Evolutionary conservation across 2,797 vertebrate species (phyloP).

Genomic region (Lophotriccus pileatus): DNA sequence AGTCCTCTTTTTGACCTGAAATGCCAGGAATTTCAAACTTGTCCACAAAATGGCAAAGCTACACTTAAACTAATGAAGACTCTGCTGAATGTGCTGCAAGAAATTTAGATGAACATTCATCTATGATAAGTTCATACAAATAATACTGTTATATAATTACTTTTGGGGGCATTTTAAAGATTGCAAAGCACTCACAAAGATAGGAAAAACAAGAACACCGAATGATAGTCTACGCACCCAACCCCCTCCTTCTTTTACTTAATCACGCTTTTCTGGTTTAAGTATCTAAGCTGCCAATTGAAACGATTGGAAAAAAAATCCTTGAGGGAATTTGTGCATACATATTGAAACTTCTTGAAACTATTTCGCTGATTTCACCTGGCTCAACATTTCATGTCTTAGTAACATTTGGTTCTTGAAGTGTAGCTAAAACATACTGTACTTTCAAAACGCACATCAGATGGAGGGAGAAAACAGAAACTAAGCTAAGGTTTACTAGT

Average conservation of each 20-base stretch:
- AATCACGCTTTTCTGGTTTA: neutral
- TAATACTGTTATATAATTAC: neutral
- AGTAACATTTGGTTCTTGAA: neutral
- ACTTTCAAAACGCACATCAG: neutral
- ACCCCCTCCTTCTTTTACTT: neutral
- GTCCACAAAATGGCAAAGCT: neutral
- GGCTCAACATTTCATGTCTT: neutral
- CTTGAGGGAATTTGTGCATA: neutral
- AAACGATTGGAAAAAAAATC: neutral
- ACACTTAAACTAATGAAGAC: neutral
- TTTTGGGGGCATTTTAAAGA: neutral
- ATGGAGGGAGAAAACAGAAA: neutral
- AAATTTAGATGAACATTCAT: neutral
- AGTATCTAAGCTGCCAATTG: neutral
- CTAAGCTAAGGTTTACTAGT: neutral
- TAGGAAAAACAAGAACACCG: neutral
- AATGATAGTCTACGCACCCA: neutral
- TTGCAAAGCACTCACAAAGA: neutral
- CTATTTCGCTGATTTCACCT: neutral
- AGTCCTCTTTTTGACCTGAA: neutral
- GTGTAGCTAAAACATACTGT: neutral
- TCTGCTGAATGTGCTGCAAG: neutral
- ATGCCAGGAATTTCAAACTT: constrained; percentile 1
- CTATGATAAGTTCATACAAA: neutral
- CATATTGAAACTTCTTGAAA: neutral